A percentile compares a stretch with the other conserved stretches of the same genome.
These are phyloP conservation scores for Apis mellifera DNA, from an alignment of 1,140 invertebrate genomes.

Conservation along the genomic window DNA sequence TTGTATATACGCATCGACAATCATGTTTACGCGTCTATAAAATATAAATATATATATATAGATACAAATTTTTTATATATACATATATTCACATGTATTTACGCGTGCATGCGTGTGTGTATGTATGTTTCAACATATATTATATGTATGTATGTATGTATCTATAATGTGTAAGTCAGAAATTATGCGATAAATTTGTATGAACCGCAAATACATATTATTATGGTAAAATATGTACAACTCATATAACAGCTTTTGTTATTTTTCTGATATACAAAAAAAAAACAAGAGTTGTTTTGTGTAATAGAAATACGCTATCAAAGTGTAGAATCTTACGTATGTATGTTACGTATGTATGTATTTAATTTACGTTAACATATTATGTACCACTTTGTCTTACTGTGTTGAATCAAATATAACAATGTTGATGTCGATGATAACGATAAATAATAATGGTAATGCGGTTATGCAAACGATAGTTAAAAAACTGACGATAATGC, in stretches of 20 bases:
- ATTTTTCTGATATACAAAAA: background rate
- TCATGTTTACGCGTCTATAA: constrained; percentile 67
- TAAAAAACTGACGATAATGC: constrained; percentile 9
- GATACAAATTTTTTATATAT: background rate
- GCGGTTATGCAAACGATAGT: background rate
- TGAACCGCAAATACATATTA: constrained; percentile 3
- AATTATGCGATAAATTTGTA: constrained; percentile 19
- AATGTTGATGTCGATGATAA: constrained; percentile 13
- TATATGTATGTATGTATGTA: constrained; percentile 39
- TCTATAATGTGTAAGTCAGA: constrained; percentile 5
- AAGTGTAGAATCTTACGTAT: constrained; percentile 70
- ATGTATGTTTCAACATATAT: constrained; percentile 18
- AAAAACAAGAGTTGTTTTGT: background rate
- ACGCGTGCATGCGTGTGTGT: constrained; percentile 20
- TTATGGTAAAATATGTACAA: constrained; percentile 1
- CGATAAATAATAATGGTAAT: background rate
- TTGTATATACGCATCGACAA: constrained; percentile 54
- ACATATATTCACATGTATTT: constrained; percentile 13
- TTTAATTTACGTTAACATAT: constrained; percentile 76
- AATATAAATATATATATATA: constrained; percentile 42
- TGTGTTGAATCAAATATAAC: constrained; percentile 71
- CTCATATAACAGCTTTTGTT: constrained; percentile 6
- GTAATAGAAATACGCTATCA: background rate
- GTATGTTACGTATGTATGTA: constrained; percentile 72
- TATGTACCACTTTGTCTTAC: constrained; percentile 72